Evolutionary conservation across 2,113 vertebrate genomes (phyloP), one percentile per base, ranked within the genome.

Genomic region (Solea senegalensis): DNA sequence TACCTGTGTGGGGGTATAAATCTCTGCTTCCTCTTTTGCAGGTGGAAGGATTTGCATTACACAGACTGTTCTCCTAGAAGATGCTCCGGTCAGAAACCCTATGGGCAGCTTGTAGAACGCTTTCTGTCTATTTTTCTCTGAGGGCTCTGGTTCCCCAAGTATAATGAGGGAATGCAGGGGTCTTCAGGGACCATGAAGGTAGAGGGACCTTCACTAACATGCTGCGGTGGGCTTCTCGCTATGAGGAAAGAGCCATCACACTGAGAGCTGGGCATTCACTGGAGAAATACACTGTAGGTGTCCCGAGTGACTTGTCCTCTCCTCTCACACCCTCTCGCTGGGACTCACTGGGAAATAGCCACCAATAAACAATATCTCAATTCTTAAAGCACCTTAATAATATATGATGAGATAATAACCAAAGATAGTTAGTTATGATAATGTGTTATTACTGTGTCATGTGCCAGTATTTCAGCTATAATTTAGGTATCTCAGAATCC

Each of bases 21-120:
- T 89, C 87, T 86, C 69, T 75, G 58, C 81, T 91, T 91, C 87
- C 90, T 87, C 87, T 92, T 90, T 73, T 88, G 78, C 82, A 90
- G 87, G 89, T 86, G 81, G 77, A 81, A 39, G 59, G 69, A 82
- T 76, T 70, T 65, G 45, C 67, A 46, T 80, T 53, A 45, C 46
- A 53, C 59, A 76, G 79, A 43, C 26, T 16, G 63, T 64, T 80
- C 78, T 59, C 64, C 55, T 48, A 40, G 58, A 77, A 72, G 69
- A 74, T 58, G 60, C 65, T 70, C 45, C 10, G 69, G 64, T 76
- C 71, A 56, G 76, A 69, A 56, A 74, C 70, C 79, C 65, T 65
- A n/a, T 8, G 62, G 69, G 69, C 71, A 63, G 63, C 45, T 74
- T 64, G 52, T 73, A 72, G 86, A 90, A 70, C 8, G 58, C 70